Conservation (phyloP, 2,113 vertebrate species). For the Myocastor coypus region DNA sequence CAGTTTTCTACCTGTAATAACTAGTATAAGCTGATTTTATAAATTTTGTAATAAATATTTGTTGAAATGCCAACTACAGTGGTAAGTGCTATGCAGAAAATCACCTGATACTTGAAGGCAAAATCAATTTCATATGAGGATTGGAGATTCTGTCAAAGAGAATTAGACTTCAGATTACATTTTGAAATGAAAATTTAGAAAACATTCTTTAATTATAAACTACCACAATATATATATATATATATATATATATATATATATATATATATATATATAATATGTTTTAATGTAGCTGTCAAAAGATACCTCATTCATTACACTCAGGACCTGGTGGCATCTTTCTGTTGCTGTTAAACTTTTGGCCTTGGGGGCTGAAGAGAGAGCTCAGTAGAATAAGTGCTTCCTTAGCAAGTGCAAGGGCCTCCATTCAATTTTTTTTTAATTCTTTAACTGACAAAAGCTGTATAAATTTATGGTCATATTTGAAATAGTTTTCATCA, state of each 20-base stretch:
- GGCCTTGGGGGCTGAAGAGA: background rate
- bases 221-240: no score
- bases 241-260: no score
- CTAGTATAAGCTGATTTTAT: background rate
- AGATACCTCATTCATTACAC: background rate
- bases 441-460: background rate
- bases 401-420: no score
- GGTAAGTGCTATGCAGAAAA: background rate
- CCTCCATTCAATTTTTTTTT: background rate
- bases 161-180: background rate
- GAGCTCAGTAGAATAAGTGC: no score
- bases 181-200: background rate
- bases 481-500: background rate
- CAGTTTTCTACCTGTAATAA: background rate
- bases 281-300: background rate
- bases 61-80: background rate
- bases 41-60: background rate
- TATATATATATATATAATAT: background rate
- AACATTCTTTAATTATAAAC: background rate
- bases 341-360: background rate
- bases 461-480: background rate
- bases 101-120: background rate
- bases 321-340: background rate
- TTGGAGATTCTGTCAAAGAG: background rate
- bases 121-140: background rate